Base-by-base conservation (phyloP, 2,888 invertebrate species). In the Drosophila niveifrons region DNA sequence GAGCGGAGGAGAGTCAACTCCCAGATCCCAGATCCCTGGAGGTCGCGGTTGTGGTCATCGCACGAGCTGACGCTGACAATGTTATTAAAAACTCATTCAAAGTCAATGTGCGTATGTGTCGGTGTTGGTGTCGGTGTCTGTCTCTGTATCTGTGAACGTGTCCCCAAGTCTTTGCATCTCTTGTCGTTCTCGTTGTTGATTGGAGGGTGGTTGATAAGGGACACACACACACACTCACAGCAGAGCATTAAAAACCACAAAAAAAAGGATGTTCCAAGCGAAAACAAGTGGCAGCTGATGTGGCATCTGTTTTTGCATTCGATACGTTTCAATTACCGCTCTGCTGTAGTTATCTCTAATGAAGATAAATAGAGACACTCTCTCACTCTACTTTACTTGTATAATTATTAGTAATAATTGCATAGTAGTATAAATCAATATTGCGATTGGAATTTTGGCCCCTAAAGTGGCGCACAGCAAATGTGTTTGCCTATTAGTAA, bases 71-170 rank as follows among this genome's bases (percentile, higher is more conserved):
- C 72, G 66, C 74, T 82, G 76, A 85, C 83, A 86, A 80, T 76
- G 88, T 85, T 88, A 85, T 85, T 88, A 85, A 85, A 85, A 88
- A 86, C 80, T 78, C 80, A 83, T 85, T 86, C 82, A 71, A 86
- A 82, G 74, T 72, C 73, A 71, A 69, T 72, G 71, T 80, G 69
- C 73, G 69, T 72, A 68, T 59, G 50, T 66, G 58, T 66, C 11
- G 50, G 9, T 34, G 34, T 10, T 4, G 34, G 11, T 34, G 34
- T 34, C 34, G 11, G 17, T 28, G 13, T 23, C 6, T 53, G 56
- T 39, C 17, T 28, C 8, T 13, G 13, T 7, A 7, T n/a, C 13
- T 23, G 28, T 63, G 41, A 13, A 36, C 11, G 39, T 48, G 48
- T 31, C 52, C 52, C 23, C 23, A 7, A 9, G 34, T 31, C n/a